Percentiles rank a stretch among this genome's conserved stretches.
Evolutionary conservation across 2,888 invertebrate genomes (phyloP).

Genomic region (Heliconius cydno): DNA sequence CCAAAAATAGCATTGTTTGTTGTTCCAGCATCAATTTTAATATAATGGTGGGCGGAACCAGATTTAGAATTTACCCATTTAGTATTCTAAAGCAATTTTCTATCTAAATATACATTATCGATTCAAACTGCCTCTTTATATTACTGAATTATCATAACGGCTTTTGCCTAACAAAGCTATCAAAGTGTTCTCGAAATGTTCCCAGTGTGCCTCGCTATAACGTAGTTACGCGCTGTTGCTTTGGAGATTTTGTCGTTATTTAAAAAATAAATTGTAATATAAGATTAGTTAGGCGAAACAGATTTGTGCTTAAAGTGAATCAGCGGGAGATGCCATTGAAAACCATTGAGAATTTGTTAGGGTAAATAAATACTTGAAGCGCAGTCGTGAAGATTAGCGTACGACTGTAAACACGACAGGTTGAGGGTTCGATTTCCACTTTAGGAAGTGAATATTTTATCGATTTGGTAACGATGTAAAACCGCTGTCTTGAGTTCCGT

Average conservation of each 20-base stretch:
- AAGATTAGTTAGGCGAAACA: neutral
- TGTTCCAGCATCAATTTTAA: neutral
- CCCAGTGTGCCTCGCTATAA: slow-evolving; percentile 55
- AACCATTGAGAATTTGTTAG: too few species aligned
- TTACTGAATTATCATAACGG: slow-evolving; percentile 54
- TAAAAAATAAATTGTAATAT: slow-evolving; percentile 13
- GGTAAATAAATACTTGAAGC: too few species aligned
- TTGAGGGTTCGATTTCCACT: too few species aligned
- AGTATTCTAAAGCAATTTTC: slow-evolving; percentile 10
- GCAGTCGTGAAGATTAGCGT: too few species aligned
- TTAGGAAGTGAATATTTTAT: too few species aligned
- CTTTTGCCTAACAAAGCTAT: slow-evolving; percentile 56
- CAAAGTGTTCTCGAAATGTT: slow-evolving; percentile 58
- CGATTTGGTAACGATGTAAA: too few species aligned
- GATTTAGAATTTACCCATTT: slow-evolving; percentile 17
- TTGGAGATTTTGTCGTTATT: slow-evolving; percentile 28
- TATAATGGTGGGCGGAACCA: neutral
- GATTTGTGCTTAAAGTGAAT: neutral
- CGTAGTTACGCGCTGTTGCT: slow-evolving; percentile 28
- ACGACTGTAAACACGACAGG: too few species aligned
- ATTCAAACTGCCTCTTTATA: slow-evolving; percentile 38
- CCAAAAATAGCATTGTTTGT: neutral
- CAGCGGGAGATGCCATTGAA: neutral
- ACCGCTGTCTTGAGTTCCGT: too few species aligned
- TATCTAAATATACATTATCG: slow-evolving; percentile 31